phyloP scores from a whole-genome alignment of 1,140 invertebrate species.

The Dreissena rostriformis region DNA sequence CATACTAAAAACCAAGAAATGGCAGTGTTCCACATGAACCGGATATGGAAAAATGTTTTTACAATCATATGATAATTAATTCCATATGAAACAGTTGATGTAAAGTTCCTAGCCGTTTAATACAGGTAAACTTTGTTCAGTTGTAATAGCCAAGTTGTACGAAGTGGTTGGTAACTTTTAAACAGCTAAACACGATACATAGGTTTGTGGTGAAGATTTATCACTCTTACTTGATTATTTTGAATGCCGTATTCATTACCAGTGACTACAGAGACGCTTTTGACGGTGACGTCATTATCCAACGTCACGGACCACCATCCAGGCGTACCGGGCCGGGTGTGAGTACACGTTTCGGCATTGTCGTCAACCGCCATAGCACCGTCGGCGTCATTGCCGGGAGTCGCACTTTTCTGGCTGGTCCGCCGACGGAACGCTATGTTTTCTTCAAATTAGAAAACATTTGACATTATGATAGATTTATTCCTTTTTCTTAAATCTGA shows the following conservation, averaged over 20 bases:
- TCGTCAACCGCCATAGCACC: constrained; percentile 45
- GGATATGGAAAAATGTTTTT: neutral
- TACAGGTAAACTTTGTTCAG: neutral
- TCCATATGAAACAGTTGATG: neutral
- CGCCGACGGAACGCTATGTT: constrained; percentile 32
- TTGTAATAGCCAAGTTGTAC: neutral
- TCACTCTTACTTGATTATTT: too few species aligned
- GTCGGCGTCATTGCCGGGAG: constrained; percentile 1
- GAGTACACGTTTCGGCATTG: constrained; percentile 23
- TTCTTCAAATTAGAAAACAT: neutral
- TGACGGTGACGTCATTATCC: constrained; percentile 13
- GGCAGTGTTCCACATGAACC: neutral
- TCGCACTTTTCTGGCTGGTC: constrained; percentile 29
- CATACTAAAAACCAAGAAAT: neutral
- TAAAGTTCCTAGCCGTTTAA: neutral
- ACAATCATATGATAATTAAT: neutral
- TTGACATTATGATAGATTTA: neutral
- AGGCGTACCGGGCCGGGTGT: constrained; percentile 5
- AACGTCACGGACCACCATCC: constrained; percentile 50
- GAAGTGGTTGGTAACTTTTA: neutral
- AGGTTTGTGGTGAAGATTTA: neutral
- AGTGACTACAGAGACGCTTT: neutral
- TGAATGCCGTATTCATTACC: too few species aligned
- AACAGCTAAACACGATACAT: neutral
- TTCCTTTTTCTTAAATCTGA: neutral